Evolutionary conservation across 2,888 invertebrate genomes (phyloP).

Genomic region (Cremastobaeus sp.): DNA sequence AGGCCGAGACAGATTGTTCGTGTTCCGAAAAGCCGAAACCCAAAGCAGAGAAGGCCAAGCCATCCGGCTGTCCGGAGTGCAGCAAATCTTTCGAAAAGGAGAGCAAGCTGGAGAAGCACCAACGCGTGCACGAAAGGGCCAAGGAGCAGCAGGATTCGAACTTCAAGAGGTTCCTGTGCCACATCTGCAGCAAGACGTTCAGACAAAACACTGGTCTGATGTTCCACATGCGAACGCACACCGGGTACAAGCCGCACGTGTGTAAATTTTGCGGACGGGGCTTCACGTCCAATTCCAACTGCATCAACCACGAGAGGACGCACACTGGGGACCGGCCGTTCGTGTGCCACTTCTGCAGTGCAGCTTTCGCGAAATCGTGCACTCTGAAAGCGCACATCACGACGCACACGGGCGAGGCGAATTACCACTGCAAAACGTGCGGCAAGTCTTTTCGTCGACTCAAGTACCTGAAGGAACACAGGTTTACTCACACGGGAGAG

Average conservation of each 20-base stretch:
- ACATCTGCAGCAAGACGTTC: constrained; percentile 74
- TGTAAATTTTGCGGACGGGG: constrained; percentile 74
- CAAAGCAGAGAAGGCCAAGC: constrained; percentile 60
- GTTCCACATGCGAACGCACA: constrained; percentile 75
- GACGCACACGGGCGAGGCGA: constrained; percentile 74
- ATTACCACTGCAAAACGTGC: constrained; percentile 75
- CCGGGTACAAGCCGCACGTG: constrained; percentile 73
- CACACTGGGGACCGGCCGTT: constrained; percentile 74
- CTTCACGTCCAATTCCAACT: constrained; percentile 74
- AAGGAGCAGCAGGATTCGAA: constrained; percentile 69
- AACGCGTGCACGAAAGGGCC: constrained; percentile 67
- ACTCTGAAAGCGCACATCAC: constrained; percentile 74
- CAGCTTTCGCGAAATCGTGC: constrained; percentile 74
- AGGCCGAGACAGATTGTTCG: too few relatives aligned
- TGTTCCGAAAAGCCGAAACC: constrained; percentile 59
- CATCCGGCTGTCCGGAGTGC: constrained; percentile 67
- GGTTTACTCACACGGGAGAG: constrained; percentile 74
- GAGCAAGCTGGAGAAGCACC: constrained; percentile 68
- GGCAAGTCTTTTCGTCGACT: constrained; percentile 72
- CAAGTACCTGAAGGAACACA: constrained; percentile 69
- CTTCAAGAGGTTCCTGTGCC: constrained; percentile 73
- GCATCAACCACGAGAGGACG: constrained; percentile 74
- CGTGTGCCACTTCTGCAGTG: constrained; percentile 74
- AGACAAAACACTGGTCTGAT: constrained; percentile 73
- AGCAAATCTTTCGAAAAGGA: constrained; percentile 70